Conservation (phyloP, 2,797 vertebrate species). For the Danio tinwini region DNA sequence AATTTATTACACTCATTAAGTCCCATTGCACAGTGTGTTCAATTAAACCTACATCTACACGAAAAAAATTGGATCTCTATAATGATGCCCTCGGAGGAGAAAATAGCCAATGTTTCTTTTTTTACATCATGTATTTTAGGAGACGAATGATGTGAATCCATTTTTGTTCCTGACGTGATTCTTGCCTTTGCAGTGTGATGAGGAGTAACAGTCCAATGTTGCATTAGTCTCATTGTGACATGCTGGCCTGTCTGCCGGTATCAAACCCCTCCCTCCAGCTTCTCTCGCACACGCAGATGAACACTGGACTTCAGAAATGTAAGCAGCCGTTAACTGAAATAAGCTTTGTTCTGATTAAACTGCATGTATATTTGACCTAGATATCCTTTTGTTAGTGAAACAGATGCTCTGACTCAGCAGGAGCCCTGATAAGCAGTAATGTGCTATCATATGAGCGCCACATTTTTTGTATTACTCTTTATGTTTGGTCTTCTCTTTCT, state of each 20-base stretch:
- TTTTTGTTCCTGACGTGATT: constrained; percentile 52
- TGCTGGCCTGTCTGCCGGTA: constrained; percentile 96
- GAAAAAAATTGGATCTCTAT: constrained; percentile 41
- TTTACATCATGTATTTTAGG: constrained; percentile 27
- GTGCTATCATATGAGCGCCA: not conserved
- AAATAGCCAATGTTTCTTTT: constrained; percentile 34
- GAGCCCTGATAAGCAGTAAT: constrained; percentile 11
- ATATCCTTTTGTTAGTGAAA: constrained; percentile 14
- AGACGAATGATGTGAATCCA: constrained; percentile 9
- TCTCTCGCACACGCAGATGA: constrained; percentile 97
- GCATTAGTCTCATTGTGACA: constrained; percentile 91
- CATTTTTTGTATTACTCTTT: constrained; percentile 4
- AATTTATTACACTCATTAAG: constrained; percentile 50
- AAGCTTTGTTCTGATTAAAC: constrained; percentile 4
- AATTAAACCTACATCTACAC: constrained; percentile 29
- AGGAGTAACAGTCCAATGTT: constrained; percentile 84
- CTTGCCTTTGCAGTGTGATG: constrained; percentile 80
- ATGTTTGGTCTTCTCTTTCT: constrained; percentile 43
- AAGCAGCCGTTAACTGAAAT: constrained; percentile 70
- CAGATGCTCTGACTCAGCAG: not conserved
- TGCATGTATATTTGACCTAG: constrained; percentile 8
- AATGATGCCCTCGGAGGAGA: constrained; percentile 22
- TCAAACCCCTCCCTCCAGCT: constrained; percentile 89
- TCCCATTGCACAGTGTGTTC: constrained; percentile 22
- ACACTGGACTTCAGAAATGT: constrained; percentile 99